phyloP scores from a whole-genome alignment of 2,888 invertebrate genomes.

The Bellardia bayeri region DNA sequence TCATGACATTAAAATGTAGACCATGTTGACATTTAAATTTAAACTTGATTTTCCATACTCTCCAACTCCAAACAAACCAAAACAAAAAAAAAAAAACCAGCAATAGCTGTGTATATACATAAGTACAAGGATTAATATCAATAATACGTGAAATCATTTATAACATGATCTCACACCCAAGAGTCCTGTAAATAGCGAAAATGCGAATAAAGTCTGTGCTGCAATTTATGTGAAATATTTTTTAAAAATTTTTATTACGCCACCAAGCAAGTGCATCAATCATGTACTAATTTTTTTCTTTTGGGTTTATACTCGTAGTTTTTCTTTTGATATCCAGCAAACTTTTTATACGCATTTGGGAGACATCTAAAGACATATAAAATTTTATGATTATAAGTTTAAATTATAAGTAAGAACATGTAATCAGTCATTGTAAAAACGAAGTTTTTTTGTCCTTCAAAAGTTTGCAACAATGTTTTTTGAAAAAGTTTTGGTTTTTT shows the following conservation, averaged over 20 bases:
- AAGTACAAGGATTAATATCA: constrained; percentile 20
- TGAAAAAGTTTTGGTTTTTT: neutral
- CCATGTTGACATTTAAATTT: constrained; percentile 1
- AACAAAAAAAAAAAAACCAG: neutral
- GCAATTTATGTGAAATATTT: neutral
- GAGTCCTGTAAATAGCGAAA: neutral
- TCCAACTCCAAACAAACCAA: neutral
- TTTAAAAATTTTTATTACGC: constrained; percentile 24
- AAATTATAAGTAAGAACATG: neutral
- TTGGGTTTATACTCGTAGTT: neutral
- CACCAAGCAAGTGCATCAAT: constrained; percentile 35
- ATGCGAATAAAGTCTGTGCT: neutral
- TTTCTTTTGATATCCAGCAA: neutral
- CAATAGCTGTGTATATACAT: neutral
- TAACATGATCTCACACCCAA: constrained; percentile 30
- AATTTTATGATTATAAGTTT: constrained; percentile 51
- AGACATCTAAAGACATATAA: constrained; percentile 25
- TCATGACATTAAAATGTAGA: neutral
- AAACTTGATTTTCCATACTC: constrained; percentile 1
- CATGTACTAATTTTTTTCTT: constrained; percentile 35
- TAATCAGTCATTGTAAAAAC: neutral
- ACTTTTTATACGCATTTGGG: neutral
- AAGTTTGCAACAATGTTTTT: neutral
- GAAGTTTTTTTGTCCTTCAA: neutral
- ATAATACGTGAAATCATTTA: constrained; percentile 46